These are phyloP conservation scores for Ameiurus melas DNA, from an alignment of 2,113 vertebrate genomes.

Conservation along the genomic window DNA sequence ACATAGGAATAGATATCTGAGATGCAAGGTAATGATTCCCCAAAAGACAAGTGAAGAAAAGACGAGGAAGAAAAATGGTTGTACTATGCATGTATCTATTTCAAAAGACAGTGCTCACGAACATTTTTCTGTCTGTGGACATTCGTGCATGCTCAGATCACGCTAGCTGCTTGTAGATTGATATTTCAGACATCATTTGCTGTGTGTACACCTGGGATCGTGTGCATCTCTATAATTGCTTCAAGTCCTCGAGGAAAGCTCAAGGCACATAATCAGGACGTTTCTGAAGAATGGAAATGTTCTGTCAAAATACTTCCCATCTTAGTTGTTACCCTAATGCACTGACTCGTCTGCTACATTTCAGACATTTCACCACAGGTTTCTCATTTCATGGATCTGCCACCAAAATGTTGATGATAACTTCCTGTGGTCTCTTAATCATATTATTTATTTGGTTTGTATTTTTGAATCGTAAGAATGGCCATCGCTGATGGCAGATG, in stretches of 20 bases:
- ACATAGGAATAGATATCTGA: conserved; percentile 28
- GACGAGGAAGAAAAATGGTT: conserved; percentile 66
- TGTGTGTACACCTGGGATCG: conserved; percentile 26
- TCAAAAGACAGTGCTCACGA: conserved; percentile 60
- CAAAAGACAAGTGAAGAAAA: conserved; percentile 40
- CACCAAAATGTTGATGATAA: neutral
- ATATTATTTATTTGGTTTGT: neutral
- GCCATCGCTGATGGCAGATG: neutral
- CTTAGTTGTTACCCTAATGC: neutral
- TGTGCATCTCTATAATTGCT: conserved; percentile 22
- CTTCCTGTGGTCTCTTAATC: neutral
- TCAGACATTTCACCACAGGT: neutral
- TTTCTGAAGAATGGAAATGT: neutral
- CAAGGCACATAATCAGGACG: neutral
- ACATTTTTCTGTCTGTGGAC: neutral
- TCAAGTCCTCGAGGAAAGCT: neutral
- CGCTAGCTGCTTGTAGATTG: neutral
- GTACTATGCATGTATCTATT: conserved; percentile 66
- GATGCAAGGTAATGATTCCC: conserved; percentile 29
- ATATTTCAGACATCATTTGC: conserved; percentile 22
- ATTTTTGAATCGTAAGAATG: neutral
- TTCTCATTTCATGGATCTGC: neutral
- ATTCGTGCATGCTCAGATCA: conserved; percentile 5
- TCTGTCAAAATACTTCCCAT: neutral
- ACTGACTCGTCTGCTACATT: neutral